Base-by-base conservation (phyloP, 53 echinoderm and acorn worm genomes). In the Arbacia lixula region DNA sequence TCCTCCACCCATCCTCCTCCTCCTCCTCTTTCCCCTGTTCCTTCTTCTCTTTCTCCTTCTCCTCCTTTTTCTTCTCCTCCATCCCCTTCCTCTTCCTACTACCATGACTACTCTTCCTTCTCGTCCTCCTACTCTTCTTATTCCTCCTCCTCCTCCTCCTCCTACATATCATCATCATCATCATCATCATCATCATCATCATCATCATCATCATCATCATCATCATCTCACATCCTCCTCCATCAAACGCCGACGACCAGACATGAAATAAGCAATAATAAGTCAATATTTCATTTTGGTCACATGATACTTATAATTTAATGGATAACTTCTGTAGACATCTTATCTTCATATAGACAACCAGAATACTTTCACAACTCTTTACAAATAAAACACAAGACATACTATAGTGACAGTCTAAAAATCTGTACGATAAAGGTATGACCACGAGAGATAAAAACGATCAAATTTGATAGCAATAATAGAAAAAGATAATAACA, bases 221-320 rank as follows among this genome's bases (percentile, higher is more conserved):
- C n/a, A n/a, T n/a, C n/a, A n/a, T n/a, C n/a, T n/a, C n/a, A n/a
- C n/a, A n/a, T n/a, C n/a, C n/a, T n/a, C n/a, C n/a, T n/a, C n/a
- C n/a, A n/a, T n/a, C n/a, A n/a, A n/a, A n/a, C n/a, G n/a, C n/a
- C n/a, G n/a, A n/a, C n/a, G n/a, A n/a, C n/a, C n/a, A n/a, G n/a
- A n/a, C n/a, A n/a, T n/a, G n/a, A n/a, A n/a, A n/a, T n/a, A n/a
- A n/a, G n/a, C n/a, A n/a, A n/a, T n/a, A n/a, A n/a, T n/a, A n/a
- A n/a, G n/a, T n/a, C n/a, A n/a, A n/a, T n/a, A n/a, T n/a, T n/a
- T n/a, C n/a, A n/a, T 58, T 81, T 81, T 81, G 82, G 82, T 81
- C 82, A 81, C 82, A 34, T 81, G 41, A 58, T 81, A 81, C 82
- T 81, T 46, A 81, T 81, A 81, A 81, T 81, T 81, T 81, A 81